phyloP scores from a whole-genome alignment of 92 coral and sea anemone genomes.

The Siderastrea siderea region DNA sequence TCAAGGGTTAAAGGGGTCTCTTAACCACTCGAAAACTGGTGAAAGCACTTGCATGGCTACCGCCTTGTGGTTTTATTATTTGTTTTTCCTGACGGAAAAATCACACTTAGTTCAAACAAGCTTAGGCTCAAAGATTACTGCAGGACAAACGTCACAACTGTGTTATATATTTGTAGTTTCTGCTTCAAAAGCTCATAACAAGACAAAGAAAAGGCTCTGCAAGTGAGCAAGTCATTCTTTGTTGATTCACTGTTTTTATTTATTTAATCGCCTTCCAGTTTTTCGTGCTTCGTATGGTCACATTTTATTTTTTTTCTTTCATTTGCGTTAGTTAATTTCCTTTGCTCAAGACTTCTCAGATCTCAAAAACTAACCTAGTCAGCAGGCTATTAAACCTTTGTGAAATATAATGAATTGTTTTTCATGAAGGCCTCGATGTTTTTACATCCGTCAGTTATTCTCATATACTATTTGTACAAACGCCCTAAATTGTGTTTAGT shows the following conservation, averaged over 20 bases:
- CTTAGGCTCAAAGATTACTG: no score
- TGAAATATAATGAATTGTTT: neutral
- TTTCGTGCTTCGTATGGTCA: neutral
- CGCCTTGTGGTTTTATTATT: no score
- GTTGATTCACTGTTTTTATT: neutral
- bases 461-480: neutral
- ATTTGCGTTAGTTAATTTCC: neutral
- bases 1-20: no score
- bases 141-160: no score
- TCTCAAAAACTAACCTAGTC: no score
- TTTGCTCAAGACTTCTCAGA: neutral
- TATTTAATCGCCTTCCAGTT: neutral
- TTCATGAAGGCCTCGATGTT: neutral
- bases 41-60: no score
- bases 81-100: no score
- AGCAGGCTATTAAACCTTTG: neutral
- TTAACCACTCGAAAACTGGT: no score
- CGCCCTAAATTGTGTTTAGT: neutral
- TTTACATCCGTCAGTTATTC: neutral
- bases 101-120: no score
- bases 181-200: neutral
- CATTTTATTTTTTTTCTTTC: neutral
- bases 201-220: neutral
- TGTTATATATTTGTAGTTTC: neutral
- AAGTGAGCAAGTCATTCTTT: slow-evolving; percentile 1